A percentile compares a stretch with the other conserved stretches of the same genome.
Evolutionary conservation across 2,888 invertebrate genomes (phyloP).

Genomic region (Cheilosia scutellata): DNA sequence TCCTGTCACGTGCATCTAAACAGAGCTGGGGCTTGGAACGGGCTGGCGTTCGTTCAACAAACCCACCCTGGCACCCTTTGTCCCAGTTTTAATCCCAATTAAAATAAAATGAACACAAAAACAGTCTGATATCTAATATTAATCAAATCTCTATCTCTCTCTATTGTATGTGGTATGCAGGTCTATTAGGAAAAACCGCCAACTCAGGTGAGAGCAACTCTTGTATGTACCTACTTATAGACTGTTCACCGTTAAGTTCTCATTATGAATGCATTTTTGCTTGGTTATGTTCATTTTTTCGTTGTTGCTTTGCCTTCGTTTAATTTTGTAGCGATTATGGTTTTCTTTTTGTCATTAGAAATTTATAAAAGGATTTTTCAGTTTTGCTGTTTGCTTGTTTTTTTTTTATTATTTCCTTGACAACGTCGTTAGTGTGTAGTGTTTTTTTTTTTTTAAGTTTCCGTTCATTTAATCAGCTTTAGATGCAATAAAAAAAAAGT

Average conservation of each 20-base stretch:
- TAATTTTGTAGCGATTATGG: constrained; percentile 42
- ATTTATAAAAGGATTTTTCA: constrained; percentile 22
- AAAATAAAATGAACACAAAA: constrained; percentile 55
- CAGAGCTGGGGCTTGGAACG: not conserved
- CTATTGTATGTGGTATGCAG: constrained; percentile 78
- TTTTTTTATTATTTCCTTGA: not conserved
- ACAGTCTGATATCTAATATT: constrained; percentile 64
- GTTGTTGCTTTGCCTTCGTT: constrained; percentile 37
- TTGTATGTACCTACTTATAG: constrained; percentile 1
- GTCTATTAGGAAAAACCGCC: constrained; percentile 84
- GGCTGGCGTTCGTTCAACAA: not conserved
- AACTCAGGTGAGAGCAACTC: constrained; percentile 81
- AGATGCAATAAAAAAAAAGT: not conserved
- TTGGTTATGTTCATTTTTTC: constrained; percentile 37
- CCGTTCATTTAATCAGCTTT: constrained; percentile 33
- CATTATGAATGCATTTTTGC: constrained; percentile 68
- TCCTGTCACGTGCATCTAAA: constrained; percentile 63
- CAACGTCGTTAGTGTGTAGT: constrained; percentile 14
- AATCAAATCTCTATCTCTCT: constrained; percentile 66
- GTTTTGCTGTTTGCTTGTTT: not conserved
- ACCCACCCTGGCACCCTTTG: constrained; percentile 2
- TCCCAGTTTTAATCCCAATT: constrained; percentile 50
- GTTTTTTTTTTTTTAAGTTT: constrained; percentile 12
- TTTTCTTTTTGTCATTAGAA: constrained; percentile 27
- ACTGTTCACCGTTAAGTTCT: constrained; percentile 38